Percentiles rank a stretch among this genome's conserved stretches.
Evolutionary conservation across 35 echinoderm and acorn worm species (phyloP).

Genomic region (Apostichopus californicus): DNA sequence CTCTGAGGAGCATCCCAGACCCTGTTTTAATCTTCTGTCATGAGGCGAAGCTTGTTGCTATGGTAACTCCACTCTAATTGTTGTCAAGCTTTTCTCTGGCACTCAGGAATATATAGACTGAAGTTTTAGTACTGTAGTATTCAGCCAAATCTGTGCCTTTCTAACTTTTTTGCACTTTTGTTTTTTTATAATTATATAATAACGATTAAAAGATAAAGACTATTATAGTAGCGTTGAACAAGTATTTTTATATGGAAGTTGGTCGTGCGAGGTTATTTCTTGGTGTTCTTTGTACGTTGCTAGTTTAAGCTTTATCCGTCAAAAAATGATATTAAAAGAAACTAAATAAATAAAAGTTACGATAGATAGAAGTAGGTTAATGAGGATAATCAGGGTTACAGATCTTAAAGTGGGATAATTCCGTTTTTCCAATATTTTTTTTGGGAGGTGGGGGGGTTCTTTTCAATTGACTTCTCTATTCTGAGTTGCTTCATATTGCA

Average conservation of each 20-base stretch:
- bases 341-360: too few species aligned
- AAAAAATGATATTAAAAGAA: background rate
- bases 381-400: too few species aligned
- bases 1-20: too few species aligned
- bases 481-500: too few species aligned
- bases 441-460: too few species aligned
- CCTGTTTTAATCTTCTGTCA: background rate
- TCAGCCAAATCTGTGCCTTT: slow-evolving; percentile 43
- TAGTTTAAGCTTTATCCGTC: background rate
- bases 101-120: background rate
- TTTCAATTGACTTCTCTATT: too few species aligned
- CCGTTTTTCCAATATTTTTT: too few species aligned
- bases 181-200: background rate
- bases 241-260: background rate
- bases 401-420: too few species aligned
- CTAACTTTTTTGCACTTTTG: background rate
- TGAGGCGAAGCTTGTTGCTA: background rate
- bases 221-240: background rate
- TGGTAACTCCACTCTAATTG: background rate
- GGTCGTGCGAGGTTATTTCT: background rate
- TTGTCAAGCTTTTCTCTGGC: background rate
- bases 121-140: slow-evolving; percentile 31
- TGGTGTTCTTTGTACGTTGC: too few species aligned
- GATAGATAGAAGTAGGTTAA: too few species aligned
- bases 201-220: background rate